Evolutionary conservation across 2,888 invertebrate species (phyloP).

Genomic region (Pteria penguin): DNA sequence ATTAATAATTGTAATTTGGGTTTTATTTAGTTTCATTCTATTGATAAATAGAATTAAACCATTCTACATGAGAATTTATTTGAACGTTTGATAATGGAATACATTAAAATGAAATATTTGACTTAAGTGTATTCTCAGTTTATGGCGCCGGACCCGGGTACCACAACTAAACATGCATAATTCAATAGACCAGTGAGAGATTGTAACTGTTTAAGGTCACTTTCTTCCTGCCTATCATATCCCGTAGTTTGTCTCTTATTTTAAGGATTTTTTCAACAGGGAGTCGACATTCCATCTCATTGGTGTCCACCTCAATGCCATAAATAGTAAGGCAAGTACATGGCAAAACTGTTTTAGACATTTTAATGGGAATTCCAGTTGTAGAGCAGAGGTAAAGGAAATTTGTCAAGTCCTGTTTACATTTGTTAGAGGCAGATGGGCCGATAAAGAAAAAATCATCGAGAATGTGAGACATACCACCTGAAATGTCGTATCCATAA

Average conservation of each 20-base stretch:
- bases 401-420: not conserved
- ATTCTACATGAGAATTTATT: no score
- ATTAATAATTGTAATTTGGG: no score
- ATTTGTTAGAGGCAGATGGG: not conserved
- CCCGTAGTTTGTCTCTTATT: not conserved
- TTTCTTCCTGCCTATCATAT: not conserved
- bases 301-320: conserved; percentile 29
- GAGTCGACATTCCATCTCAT: conserved; percentile 23
- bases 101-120: no score
- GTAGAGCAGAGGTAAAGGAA: not conserved
- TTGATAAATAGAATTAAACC: no score
- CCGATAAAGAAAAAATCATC: conserved; percentile 13
- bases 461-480: not conserved
- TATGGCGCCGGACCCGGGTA: no score
- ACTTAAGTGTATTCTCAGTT: no score
- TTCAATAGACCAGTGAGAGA: conserved; percentile 39
- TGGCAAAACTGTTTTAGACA: conserved; percentile 25
- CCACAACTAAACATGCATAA: conserved; percentile 34
- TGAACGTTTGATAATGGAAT: no score
- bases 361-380: conserved; percentile 30
- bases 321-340: conserved; percentile 24
- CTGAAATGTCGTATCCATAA: not conserved
- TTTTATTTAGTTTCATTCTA: no score
- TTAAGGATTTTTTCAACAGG: conserved; percentile 26
- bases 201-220: conserved; percentile 34